Percentiles rank a stretch among this genome's conserved stretches.
These are phyloP conservation scores for Aricia artaxerxes DNA, from an alignment of 2,888 invertebrate species.

Conservation along the genomic window DNA sequence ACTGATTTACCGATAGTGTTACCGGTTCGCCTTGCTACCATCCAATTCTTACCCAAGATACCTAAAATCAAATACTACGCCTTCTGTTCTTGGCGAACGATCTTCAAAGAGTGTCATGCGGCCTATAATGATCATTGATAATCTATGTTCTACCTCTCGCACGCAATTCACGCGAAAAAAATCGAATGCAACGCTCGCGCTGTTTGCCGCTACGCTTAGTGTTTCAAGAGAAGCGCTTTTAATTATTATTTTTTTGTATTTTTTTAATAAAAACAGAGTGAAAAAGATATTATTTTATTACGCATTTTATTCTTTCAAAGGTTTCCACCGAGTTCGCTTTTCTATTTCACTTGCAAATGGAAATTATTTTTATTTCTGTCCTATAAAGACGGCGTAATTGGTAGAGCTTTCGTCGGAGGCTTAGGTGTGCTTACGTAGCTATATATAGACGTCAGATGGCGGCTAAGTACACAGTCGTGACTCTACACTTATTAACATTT, in stretches of 20 bases:
- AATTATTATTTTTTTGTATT: background rate
- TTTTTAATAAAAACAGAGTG: background rate
- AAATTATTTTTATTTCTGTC: background rate
- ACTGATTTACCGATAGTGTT: too few relatives aligned
- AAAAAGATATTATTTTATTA: background rate
- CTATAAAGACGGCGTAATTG: conserved; percentile 11
- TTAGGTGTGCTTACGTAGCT: background rate
- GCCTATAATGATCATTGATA: background rate
- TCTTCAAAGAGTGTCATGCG: background rate
- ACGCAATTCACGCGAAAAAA: conserved; percentile 2
- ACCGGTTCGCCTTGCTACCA: too few relatives aligned
- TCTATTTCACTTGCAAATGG: conserved; percentile 12
- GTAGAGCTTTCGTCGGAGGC: conserved; percentile 7
- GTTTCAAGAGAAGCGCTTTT: background rate
- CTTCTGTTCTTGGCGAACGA: background rate
- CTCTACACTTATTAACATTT: conserved; percentile 1
- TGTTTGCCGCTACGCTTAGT: conserved; percentile 10
- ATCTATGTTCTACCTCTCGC: conserved; percentile 18
- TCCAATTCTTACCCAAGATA: too few relatives aligned
- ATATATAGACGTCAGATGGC: background rate
- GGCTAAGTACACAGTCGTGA: conserved; percentile 13
- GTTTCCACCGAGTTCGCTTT: background rate
- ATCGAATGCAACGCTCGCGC: background rate
- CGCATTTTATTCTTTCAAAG: background rate
- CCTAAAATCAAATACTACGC: background rate